Percentiles rank a stretch among this genome's conserved stretches.
phyloP scores from a whole-genome alignment of 2,797 vertebrate genomes.

The Orientallactaga sibirica region DNA sequence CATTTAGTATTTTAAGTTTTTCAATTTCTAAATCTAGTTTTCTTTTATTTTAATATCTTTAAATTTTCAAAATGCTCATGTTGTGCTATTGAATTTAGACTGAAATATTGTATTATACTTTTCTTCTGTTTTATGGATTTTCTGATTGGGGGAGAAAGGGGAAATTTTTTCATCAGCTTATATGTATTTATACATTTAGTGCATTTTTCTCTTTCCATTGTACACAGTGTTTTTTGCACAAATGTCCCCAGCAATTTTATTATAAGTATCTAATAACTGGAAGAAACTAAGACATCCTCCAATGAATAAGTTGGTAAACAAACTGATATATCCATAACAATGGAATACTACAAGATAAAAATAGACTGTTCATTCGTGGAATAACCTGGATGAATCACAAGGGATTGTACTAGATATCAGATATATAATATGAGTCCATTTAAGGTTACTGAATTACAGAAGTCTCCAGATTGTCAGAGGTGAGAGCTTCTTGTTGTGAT shows the following conservation, averaged over 20 bases:
- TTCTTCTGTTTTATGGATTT: not conserved
- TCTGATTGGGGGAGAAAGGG: not conserved
- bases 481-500: not conserved
- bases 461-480: not conserved
- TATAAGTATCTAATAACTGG: not conserved
- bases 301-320: not conserved
- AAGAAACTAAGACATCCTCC: not conserved
- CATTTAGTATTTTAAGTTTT: not conserved
- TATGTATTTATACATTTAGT: not conserved
- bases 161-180: not conserved
- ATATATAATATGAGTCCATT: not conserved
- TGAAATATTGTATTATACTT: not conserved
- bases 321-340: not conserved
- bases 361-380: too few relatives aligned
- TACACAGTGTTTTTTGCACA: not conserved
- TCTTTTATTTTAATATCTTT: not conserved
- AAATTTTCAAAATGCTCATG: not conserved
- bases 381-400: not conserved
- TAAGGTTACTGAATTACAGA: not conserved
- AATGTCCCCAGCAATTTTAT: not conserved
- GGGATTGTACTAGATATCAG: not conserved
- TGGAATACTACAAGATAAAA: not conserved
- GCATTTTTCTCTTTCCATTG: not conserved
- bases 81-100: not conserved
- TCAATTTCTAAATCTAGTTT: constrained; percentile 21